Percentiles rank a stretch among this genome's conserved stretches.
These are phyloP conservation scores for Theocolax elegans DNA, from an alignment of 1,140 invertebrate genomes.

Conservation along the genomic window DNA sequence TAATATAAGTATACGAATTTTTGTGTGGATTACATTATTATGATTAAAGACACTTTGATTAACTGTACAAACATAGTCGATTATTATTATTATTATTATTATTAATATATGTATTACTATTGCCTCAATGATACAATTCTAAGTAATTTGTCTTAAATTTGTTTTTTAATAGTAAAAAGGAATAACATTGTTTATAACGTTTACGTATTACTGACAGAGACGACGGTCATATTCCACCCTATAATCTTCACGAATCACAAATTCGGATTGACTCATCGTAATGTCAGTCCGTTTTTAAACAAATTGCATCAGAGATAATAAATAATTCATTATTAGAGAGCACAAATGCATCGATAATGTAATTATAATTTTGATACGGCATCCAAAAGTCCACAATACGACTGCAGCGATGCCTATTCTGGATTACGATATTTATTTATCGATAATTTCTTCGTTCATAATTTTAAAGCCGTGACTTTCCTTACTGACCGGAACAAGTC, in stretches of 20 bases:
- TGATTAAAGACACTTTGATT: background rate
- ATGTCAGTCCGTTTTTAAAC: background rate
- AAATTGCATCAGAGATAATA: slow-evolving; percentile 20
- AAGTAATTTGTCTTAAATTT: slow-evolving; percentile 17
- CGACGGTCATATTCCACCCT: slow-evolving; percentile 24
- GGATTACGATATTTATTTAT: slow-evolving; percentile 60
- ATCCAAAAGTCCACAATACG: slow-evolving; percentile 71
- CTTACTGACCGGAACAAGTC: slow-evolving; percentile 48
- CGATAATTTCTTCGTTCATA: slow-evolving; percentile 43
- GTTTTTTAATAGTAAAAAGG: slow-evolving; percentile 19
- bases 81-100: too few relatives aligned
- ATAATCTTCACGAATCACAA: slow-evolving; percentile 26
- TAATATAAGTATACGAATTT: too few relatives aligned
- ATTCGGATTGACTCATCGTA: slow-evolving; percentile 1
- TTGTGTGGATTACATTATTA: too few relatives aligned
- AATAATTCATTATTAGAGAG: slow-evolving; percentile 2
- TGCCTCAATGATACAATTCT: background rate
- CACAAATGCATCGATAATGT: slow-evolving; percentile 14
- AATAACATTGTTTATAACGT: slow-evolving; percentile 17
- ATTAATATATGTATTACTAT: too few relatives aligned
- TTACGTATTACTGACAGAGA: slow-evolving; percentile 30
- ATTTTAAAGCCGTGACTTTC: slow-evolving; percentile 29
- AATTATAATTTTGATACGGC: slow-evolving; percentile 56
- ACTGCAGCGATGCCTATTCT: slow-evolving; percentile 70
- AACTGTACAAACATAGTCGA: too few relatives aligned